These are phyloP conservation scores for Ophioninae sp. DNA, from an alignment of 2,888 invertebrate species.

Conservation along the genomic window DNA sequence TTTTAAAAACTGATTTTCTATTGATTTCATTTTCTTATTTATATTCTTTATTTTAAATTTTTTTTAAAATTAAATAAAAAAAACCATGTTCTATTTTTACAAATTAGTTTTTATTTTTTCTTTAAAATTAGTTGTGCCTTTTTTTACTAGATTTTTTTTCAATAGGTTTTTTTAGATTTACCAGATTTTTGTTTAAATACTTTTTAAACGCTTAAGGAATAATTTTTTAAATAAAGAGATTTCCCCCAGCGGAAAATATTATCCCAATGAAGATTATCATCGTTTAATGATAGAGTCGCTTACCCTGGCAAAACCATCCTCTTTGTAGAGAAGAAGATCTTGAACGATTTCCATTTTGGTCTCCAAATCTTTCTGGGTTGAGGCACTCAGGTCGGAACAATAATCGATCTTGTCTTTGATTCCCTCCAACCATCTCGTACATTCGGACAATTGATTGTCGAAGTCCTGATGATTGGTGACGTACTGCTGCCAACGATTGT, in stretches of 20 bases:
- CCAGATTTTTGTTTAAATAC: too few relatives aligned
- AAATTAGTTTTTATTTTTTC: not conserved
- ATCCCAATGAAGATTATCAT: not conserved
- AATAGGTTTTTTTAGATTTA: too few relatives aligned
- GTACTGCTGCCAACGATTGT: conserved; percentile 95
- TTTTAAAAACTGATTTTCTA: too few relatives aligned
- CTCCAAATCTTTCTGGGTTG: conserved; percentile 93
- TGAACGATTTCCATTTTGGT: conserved; percentile 92
- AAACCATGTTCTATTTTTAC: not conserved
- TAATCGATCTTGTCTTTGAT: conserved; percentile 92
- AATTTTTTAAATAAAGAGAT: too few relatives aligned
- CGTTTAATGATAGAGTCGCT: not conserved
- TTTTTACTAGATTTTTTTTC: too few relatives aligned
- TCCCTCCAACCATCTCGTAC: conserved; percentile 91
- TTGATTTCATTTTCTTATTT: too few relatives aligned
- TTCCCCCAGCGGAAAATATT: too few relatives aligned
- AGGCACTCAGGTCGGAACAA: conserved; percentile 91
- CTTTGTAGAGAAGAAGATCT: conserved; percentile 94
- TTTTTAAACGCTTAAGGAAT: too few relatives aligned
- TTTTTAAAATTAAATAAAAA: too few relatives aligned
- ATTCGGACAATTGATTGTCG: conserved; percentile 89
- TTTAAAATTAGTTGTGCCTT: too few relatives aligned
- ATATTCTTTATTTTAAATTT: too few relatives aligned
- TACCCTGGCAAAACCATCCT: conserved; percentile 94
- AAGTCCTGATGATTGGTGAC: conserved; percentile 94